phyloP scores from a whole-genome alignment of 2,888 invertebrate species.

The Caenorhabditis afra region DNA sequence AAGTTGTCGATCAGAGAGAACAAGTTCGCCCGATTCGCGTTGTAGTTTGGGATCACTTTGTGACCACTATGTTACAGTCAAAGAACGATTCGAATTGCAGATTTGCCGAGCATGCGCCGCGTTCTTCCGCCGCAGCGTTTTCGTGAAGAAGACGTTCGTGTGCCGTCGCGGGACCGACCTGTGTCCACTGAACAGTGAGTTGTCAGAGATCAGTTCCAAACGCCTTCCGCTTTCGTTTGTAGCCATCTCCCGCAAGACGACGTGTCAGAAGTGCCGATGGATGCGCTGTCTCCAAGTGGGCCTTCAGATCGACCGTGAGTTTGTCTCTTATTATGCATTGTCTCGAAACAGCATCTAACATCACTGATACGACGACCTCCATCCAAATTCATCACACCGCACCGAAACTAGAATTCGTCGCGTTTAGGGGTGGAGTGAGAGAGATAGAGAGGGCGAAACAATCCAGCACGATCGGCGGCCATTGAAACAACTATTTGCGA shows the following conservation, averaged over 20 bases:
- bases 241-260: slow-evolving; percentile 56
- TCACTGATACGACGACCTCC: slow-evolving; percentile 32
- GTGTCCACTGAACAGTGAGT: slow-evolving; percentile 59
- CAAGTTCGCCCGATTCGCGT: too few species aligned
- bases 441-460: slow-evolving; percentile 36
- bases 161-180: slow-evolving; percentile 52
- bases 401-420: slow-evolving; percentile 32
- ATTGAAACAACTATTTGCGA: slow-evolving; percentile 38
- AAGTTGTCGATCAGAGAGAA: too few species aligned
- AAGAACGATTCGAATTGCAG: slow-evolving; percentile 30
- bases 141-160: slow-evolving; percentile 53
- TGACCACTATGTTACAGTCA: background rate
- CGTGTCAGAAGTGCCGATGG: slow-evolving; percentile 62
- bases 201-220: slow-evolving; percentile 38
- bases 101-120: slow-evolving; percentile 63
- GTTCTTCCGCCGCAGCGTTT: slow-evolving; percentile 57
- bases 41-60: background rate
- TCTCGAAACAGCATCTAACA: slow-evolving; percentile 43
- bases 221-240: slow-evolving; percentile 1
- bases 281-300: slow-evolving; percentile 56
- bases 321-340: slow-evolving; percentile 23
- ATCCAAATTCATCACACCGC: slow-evolving; percentile 5
- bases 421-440: slow-evolving; percentile 7
- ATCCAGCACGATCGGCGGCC: slow-evolving; percentile 47
- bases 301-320: slow-evolving; percentile 55